Percentiles rank a stretch among this genome's conserved stretches.
Evolutionary conservation across 2,797 vertebrate genomes (phyloP).

Genomic region (Chiloscyllium punctatum): DNA sequence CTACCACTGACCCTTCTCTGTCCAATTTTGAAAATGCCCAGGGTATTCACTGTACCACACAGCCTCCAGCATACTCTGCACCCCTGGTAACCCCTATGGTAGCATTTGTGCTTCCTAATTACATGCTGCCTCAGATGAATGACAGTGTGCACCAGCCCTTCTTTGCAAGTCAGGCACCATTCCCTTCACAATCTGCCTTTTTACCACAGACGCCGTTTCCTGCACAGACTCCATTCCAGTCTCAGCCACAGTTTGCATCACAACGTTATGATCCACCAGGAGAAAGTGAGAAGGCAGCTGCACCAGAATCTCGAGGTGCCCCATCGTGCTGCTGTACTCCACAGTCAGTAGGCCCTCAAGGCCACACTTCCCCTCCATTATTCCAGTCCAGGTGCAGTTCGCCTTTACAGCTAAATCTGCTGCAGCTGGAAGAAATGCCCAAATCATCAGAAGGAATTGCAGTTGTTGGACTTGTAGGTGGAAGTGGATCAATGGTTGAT

Average conservation of each 20-base stretch:
- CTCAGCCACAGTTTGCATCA: slow-evolving; percentile 53
- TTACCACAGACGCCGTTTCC: slow-evolving; percentile 49
- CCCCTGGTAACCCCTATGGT: slow-evolving; percentile 75
- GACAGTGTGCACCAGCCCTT: slow-evolving; percentile 55
- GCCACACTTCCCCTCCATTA: slow-evolving; percentile 63
- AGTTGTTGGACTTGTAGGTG: slow-evolving; percentile 42
- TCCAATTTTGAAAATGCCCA: slow-evolving; percentile 60
- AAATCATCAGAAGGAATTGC: slow-evolving; percentile 55
- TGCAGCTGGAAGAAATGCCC: slow-evolving; percentile 83
- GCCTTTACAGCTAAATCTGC: slow-evolving; percentile 82
- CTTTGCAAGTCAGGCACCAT: slow-evolving; percentile 53
- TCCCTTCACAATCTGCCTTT: slow-evolving; percentile 51
- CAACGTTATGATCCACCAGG: slow-evolving; percentile 52
- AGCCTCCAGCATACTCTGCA: slow-evolving; percentile 57
- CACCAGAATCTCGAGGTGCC: slow-evolving; percentile 53
- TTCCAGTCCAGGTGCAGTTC: slow-evolving; percentile 89
- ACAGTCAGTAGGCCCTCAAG: slow-evolving; percentile 50
- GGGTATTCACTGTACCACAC: slow-evolving; percentile 49
- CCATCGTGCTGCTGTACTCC: slow-evolving; percentile 60
- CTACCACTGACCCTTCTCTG: slow-evolving; percentile 50
- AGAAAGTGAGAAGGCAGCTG: slow-evolving; percentile 52
- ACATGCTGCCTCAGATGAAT: slow-evolving; percentile 63
- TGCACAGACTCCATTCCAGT: slow-evolving; percentile 46
- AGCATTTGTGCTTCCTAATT: slow-evolving; percentile 77
- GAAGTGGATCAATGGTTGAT: slow-evolving; percentile 47